These are phyloP conservation scores for Carpatolechia fugitivella DNA, from an alignment of 2,888 invertebrate genomes.

Conservation along the genomic window DNA sequence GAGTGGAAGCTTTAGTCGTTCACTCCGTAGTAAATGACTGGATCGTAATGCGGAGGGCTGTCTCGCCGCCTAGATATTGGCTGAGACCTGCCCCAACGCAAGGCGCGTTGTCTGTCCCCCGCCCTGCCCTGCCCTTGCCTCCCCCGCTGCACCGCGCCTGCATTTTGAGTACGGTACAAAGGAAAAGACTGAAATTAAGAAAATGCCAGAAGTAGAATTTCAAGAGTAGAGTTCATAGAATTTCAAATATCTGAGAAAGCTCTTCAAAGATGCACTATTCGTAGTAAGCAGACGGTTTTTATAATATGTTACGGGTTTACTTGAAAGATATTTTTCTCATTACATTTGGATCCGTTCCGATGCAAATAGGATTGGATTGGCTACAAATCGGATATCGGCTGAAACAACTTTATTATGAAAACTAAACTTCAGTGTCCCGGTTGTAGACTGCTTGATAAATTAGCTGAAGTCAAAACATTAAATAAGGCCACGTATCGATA, in stretches of 20 bases:
- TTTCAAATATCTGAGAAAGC: not conserved
- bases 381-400: no score
- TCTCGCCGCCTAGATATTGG: constrained; percentile 49
- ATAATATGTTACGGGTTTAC: no score
- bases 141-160: not conserved
- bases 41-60: constrained; percentile 37
- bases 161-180: not conserved
- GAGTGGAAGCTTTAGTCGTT: not conserved
- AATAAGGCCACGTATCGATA: no score
- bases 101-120: constrained; percentile 46
- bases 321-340: no score
- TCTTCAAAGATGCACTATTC: not conserved
- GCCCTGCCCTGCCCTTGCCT: not conserved
- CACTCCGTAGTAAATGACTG: constrained; percentile 34
- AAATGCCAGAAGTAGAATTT: not conserved
- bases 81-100: constrained; percentile 69
- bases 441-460: no score
- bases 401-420: no score
- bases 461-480: no score
- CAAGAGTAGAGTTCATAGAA: not conserved
- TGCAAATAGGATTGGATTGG: no score
- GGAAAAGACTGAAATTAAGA: constrained; percentile 4
- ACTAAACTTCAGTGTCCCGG: no score
- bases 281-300: not conserved
- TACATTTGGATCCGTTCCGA: no score